These are phyloP conservation scores for Steinernema khuongi DNA, from an alignment of 1,140 invertebrate genomes.

Conservation along the genomic window DNA sequence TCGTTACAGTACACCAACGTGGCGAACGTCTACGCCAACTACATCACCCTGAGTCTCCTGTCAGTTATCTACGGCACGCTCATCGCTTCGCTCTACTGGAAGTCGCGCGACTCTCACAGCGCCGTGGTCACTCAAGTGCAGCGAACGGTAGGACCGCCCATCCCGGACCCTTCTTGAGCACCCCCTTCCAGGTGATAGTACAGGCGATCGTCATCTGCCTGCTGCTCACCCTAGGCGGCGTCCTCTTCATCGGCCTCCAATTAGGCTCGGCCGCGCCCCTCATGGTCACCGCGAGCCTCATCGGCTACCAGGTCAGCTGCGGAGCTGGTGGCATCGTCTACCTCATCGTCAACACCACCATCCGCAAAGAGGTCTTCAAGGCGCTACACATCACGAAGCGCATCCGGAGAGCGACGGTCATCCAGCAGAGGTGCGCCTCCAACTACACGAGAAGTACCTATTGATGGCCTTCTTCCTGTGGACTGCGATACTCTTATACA, in stretches of 20 bases:
- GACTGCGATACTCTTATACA: too few species aligned
- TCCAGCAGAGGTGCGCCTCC: neutral
- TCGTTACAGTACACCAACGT: slow-evolving; percentile 1
- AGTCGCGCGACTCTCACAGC: neutral
- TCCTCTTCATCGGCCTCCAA: neutral
- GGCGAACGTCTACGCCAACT: neutral
- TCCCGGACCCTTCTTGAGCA: neutral
- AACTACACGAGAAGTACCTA: slow-evolving; percentile 1
- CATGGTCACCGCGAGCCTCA: neutral
- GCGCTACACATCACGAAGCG: neutral
- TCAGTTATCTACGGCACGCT: neutral
- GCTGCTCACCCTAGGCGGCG: neutral
- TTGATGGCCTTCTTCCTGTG: too few species aligned
- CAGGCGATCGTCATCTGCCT: neutral
- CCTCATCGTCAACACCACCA: neutral
- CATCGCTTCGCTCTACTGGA: neutral
- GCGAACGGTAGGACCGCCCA: neutral
- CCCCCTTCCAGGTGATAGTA: neutral
- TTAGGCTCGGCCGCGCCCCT: neutral
- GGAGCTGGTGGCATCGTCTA: neutral
- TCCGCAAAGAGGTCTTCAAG: neutral
- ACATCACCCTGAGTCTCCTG: neutral
- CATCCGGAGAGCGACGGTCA: neutral
- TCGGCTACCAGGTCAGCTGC: neutral
- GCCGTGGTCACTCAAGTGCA: neutral